Evolutionary conservation across 2,888 invertebrate species (phyloP).

Genomic region (Drosophila imparisetae): DNA sequence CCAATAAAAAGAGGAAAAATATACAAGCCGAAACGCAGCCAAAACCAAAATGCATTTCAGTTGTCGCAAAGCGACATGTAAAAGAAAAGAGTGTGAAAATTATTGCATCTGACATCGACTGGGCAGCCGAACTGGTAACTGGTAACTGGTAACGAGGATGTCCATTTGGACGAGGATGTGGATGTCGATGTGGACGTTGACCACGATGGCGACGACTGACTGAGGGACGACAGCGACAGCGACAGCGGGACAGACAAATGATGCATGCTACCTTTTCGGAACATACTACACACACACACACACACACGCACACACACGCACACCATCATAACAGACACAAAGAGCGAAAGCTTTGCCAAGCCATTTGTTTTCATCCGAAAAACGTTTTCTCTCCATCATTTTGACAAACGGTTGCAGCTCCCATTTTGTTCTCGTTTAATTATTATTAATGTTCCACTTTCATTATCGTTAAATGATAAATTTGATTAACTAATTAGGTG

Average conservation of each 20-base stretch:
- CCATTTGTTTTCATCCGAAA: slow-evolving; percentile 24
- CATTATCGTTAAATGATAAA: neutral
- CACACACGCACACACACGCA: slow-evolving; percentile 1
- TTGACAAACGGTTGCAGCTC: neutral
- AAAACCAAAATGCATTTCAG: slow-evolving; percentile 42
- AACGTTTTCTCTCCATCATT: slow-evolving; percentile 23
- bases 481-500: neutral
- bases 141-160: slow-evolving; percentile 7
- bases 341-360: slow-evolving; percentile 29
- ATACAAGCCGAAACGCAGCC: slow-evolving; percentile 21
- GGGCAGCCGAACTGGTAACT: slow-evolving; percentile 1
- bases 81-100: slow-evolving; percentile 67
- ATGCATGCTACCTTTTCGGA: slow-evolving; percentile 54
- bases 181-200: slow-evolving; percentile 27
- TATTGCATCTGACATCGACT: slow-evolving; percentile 55
- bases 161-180: neutral
- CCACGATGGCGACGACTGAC: slow-evolving; percentile 59
- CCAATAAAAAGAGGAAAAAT: slow-evolving; percentile 17
- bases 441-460: neutral
- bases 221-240: slow-evolving; percentile 22
- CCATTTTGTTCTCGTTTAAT: neutral
- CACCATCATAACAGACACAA: slow-evolving; percentile 10
- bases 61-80: slow-evolving; percentile 33
- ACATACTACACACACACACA: slow-evolving; percentile 11
- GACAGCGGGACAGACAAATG: slow-evolving; percentile 50